Base-by-base conservation (phyloP, 1,140 invertebrate species). In the Laupala kohalensis region DNA sequence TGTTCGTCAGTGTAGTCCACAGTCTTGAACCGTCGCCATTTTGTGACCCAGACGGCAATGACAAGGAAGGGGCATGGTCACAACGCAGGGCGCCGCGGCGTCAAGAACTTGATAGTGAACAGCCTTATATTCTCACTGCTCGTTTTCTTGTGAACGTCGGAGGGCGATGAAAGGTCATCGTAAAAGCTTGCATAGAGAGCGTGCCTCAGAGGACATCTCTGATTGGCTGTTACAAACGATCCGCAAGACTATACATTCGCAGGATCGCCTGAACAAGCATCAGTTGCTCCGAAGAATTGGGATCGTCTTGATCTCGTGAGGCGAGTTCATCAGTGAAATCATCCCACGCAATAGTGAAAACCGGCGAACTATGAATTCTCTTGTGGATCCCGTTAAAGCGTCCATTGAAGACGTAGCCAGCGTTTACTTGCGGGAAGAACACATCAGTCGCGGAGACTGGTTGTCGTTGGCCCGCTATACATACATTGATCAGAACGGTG, bases 361-460 rank as follows among this genome's bases (percentile, higher is more conserved):
- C 3, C 3, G 28, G 24, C 5, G n/a, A 9, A 64, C 24, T 0
- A 71, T 5, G 24, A 67, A 25, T 23, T 68, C 24, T 26, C 37
- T 30, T 65, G 65, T 63, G n/a, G 29, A 64, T 63, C 13, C 5
- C 27, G 63, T 25, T 27, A 67, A 69, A 23, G 37, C 23, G 25
- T 71, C 15, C 64, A 25, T 64, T 25, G 37, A 64, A 23, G 28
- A 66, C 9, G 4, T 64, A 15, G 65, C 25, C 4, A 70, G 27
- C 25, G n/a, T 37, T 4, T 69, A 69, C 27, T 3, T 70, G 9
- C 53, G 25, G 23, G 72, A 73, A 69, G 72, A 73, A 53, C 24
- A 29, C n/a, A 73, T 73, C 1, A 69, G 67, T 29, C 69, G 24
- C 23, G 72, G 72, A 23, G 72, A 73, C 19, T 73, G 72, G 72